A percentile compares a stretch with the other conserved stretches of the same genome.
These are phyloP conservation scores for Semaprochilodus insignis DNA, from an alignment of 2,797 vertebrate species.

Conservation along the genomic window DNA sequence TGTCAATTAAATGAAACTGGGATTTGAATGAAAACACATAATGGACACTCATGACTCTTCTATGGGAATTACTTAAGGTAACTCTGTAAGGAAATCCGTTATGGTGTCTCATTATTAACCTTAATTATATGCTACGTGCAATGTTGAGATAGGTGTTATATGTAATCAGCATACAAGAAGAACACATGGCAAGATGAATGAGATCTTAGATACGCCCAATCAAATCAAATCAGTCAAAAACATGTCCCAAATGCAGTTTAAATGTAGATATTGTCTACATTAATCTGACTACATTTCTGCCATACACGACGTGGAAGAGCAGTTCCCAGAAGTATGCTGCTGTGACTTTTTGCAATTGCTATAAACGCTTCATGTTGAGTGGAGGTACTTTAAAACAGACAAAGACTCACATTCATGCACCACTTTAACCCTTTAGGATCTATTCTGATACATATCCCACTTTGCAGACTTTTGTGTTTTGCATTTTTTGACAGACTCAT, in stretches of 20 bases:
- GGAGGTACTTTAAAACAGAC: too few relatives aligned
- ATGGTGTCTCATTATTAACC: background rate
- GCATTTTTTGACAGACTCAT: too few relatives aligned
- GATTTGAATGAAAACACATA: background rate
- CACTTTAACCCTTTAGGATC: too few relatives aligned
- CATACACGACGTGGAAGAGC: too few relatives aligned
- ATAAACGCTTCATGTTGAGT: too few relatives aligned
- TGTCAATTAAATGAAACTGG: too few relatives aligned
- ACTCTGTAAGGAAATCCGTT: background rate
- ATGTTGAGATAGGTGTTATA: background rate
- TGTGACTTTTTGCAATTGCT: too few relatives aligned
- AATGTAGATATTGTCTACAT: background rate
- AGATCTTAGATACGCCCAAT: background rate
- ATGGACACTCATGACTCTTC: background rate
- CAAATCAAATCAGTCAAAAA: background rate
- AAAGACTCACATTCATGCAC: too few relatives aligned
- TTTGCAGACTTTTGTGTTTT: too few relatives aligned
- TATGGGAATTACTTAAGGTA: background rate
- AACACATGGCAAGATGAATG: background rate
- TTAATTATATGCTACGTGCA: background rate
- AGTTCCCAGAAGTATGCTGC: too few relatives aligned
- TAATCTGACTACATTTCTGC: too few relatives aligned
- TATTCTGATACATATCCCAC: too few relatives aligned
- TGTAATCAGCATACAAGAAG: background rate
- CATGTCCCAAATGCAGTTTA: background rate